Evolutionary conservation across 2,888 invertebrate genomes (phyloP).

Genomic region (Cephonodes hylas): DNA sequence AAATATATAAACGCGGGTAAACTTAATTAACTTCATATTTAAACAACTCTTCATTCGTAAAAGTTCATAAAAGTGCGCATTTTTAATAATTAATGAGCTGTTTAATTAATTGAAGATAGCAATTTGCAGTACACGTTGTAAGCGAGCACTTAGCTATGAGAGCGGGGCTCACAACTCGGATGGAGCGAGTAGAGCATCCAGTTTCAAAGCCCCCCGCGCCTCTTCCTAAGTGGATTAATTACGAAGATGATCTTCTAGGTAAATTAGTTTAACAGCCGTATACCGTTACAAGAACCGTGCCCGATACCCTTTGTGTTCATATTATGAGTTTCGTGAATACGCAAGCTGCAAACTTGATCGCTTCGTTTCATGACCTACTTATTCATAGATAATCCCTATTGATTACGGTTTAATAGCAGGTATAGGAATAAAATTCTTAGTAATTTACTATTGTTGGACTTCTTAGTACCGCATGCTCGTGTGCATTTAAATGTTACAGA

Average conservation of each 20-base stretch:
- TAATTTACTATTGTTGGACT: too few relatives aligned
- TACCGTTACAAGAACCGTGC: slow-evolving; percentile 37
- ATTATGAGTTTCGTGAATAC: not conserved
- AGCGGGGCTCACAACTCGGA: slow-evolving; percentile 17
- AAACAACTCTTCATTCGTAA: too few relatives aligned
- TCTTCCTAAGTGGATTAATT: slow-evolving; percentile 75
- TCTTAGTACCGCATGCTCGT: too few relatives aligned
- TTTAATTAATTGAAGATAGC: not conserved
- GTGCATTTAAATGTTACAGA: too few relatives aligned
- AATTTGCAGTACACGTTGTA: not conserved
- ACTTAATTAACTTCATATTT: too few relatives aligned
- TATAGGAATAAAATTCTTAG: too few relatives aligned
- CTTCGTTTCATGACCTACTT: too few relatives aligned
- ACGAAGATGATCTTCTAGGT: slow-evolving; percentile 68
- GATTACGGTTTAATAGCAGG: too few relatives aligned
- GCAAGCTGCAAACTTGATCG: not conserved
- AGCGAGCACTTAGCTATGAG: not conserved
- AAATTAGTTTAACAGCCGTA: slow-evolving; percentile 70
- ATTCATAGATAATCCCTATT: too few relatives aligned
- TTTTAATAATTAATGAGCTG: not conserved
- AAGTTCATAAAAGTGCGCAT: too few relatives aligned
- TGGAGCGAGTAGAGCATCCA: slow-evolving; percentile 35
- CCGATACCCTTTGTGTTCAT: slow-evolving; percentile 13
- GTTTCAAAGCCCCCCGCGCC: slow-evolving; percentile 59
- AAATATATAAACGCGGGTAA: too few relatives aligned